Percentiles rank a stretch among this genome's conserved stretches.
Conservation (phyloP, 2,797 vertebrate genomes). For the Melanogrammus aeglefinus region DNA sequence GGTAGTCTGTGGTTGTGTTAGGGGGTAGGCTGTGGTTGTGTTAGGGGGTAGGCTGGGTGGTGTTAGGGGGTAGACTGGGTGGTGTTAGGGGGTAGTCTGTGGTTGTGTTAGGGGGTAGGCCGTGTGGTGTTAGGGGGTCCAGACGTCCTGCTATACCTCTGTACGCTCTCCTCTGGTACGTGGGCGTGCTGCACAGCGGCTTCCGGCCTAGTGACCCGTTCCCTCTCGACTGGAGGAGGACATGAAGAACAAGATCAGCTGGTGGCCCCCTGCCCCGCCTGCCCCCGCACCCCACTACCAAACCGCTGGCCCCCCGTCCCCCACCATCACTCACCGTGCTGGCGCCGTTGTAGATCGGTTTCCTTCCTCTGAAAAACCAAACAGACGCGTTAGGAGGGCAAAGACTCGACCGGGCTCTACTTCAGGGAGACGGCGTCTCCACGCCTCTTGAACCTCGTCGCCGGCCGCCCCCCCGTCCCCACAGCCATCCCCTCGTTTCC, state of each 20-base stretch:
- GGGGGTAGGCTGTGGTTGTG: too few species aligned
- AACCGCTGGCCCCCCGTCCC: too few species aligned
- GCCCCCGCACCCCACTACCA: neutral
- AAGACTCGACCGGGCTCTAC: neutral
- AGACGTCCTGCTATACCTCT: slow-evolving; percentile 52
- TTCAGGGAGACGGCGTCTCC: neutral
- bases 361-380: slow-evolving; percentile 64
- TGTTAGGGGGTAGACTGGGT: too few species aligned
- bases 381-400: neutral
- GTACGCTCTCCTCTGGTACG: slow-evolving; percentile 58
- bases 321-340: slow-evolving; percentile 55
- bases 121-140: too few species aligned
- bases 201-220: slow-evolving; percentile 64
- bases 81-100: too few species aligned
- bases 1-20: too few species aligned
- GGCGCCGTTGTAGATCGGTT: slow-evolving; percentile 67
- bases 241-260: neutral
- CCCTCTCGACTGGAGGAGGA: slow-evolving; percentile 61
- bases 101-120: too few species aligned
- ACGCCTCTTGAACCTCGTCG: neutral
- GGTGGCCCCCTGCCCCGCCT: too few species aligned
- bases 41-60: too few species aligned
- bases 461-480: neutral
- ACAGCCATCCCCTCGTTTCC: neutral
- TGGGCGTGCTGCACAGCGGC: slow-evolving; percentile 79